A percentile compares a stretch with the other conserved stretches of the same genome.
Conservation (phyloP, 2,797 vertebrate species). For the Arrhamphus sclerolepis region DNA sequence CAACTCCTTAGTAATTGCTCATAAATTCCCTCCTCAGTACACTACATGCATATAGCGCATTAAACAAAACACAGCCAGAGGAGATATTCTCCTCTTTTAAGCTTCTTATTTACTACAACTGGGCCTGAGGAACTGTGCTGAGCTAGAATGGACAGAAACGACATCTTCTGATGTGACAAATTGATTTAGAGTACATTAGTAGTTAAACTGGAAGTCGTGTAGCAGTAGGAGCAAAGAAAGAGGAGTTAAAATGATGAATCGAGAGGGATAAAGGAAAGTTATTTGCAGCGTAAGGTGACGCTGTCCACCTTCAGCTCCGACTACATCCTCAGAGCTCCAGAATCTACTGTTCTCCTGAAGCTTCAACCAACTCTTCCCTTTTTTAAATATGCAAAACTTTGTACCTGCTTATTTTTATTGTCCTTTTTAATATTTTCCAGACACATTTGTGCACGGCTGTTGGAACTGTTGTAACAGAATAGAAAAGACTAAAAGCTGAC, state of each 20-base stretch:
- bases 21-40: conserved; percentile 26
- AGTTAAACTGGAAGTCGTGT: conserved; percentile 44
- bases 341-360: conserved; percentile 63
- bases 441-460: conserved; percentile 42
- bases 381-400: conserved; percentile 79
- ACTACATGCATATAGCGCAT: conserved; percentile 47
- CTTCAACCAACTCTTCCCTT: conserved; percentile 58
- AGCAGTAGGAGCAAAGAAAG: conserved; percentile 32
- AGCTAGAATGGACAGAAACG: conserved; percentile 56
- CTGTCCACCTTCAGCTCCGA: conserved; percentile 54
- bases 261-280: conserved; percentile 33
- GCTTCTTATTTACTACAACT: conserved; percentile 42
- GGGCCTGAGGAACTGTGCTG: conserved; percentile 65
- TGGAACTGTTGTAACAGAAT: conserved; percentile 3
- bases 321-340: conserved; percentile 59
- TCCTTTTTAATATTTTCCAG: conserved; percentile 62
- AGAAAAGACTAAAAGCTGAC: conserved; percentile 17
- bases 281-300: conserved; percentile 19
- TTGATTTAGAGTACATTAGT: conserved; percentile 26
- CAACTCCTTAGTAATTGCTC: conserved; percentile 48
- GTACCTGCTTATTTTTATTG: conserved; percentile 75
- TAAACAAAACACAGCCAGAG: conserved; percentile 29
- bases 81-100: conserved; percentile 23
- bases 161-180: conserved; percentile 25
- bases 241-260: conserved; percentile 3